These are phyloP conservation scores for Oscarella lobularis DNA, from an alignment of 37 sponge, comb jelly and placozoan species.

Conservation along the genomic window DNA sequence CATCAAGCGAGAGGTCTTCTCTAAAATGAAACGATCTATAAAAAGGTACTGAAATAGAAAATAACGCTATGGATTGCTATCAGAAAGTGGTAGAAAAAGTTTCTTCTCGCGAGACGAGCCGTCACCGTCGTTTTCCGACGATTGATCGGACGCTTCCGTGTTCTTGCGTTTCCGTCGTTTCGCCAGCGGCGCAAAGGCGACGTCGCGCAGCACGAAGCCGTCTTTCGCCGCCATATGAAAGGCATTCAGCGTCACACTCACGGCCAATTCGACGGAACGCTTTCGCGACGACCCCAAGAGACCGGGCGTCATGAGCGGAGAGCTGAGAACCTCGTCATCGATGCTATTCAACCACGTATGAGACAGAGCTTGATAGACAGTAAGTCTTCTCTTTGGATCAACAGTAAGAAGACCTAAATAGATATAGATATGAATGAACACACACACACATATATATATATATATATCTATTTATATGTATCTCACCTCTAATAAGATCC, in stretches of 20 bases:
- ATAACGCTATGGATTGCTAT: too few species aligned
- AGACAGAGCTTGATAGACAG: slow-evolving; percentile 22
- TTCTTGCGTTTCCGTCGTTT: slow-evolving; percentile 53
- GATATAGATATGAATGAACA: too few species aligned
- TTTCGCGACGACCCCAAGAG: slow-evolving; percentile 16
- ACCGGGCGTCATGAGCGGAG: slow-evolving; percentile 60
- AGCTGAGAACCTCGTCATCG: slow-evolving; percentile 37
- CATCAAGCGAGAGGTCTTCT: too few species aligned
- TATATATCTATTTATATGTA: too few species aligned
- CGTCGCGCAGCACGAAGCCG: slow-evolving; percentile 68
- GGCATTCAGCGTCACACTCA: slow-evolving; percentile 75
- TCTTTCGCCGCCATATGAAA: slow-evolving; percentile 46
- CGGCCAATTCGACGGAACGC: slow-evolving; percentile 38
- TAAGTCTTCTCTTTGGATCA: slow-evolving; percentile 52
- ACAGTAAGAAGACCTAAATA: slow-evolving; percentile 28
- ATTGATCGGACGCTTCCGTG: background rate
- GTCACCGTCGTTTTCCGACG: too few species aligned
- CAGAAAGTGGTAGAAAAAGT: too few species aligned
- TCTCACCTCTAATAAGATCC: slow-evolving; percentile 61
- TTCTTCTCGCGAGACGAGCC: too few species aligned
- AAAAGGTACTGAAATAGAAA: too few species aligned
- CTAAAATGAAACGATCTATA: too few species aligned
- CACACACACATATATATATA: too few species aligned
- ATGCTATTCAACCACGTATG: slow-evolving; percentile 53
- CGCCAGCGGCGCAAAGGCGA: slow-evolving; percentile 72